Evolutionary conservation across 2,888 invertebrate genomes (phyloP).

Genomic region (Mesopsocus fuscifrons): DNA sequence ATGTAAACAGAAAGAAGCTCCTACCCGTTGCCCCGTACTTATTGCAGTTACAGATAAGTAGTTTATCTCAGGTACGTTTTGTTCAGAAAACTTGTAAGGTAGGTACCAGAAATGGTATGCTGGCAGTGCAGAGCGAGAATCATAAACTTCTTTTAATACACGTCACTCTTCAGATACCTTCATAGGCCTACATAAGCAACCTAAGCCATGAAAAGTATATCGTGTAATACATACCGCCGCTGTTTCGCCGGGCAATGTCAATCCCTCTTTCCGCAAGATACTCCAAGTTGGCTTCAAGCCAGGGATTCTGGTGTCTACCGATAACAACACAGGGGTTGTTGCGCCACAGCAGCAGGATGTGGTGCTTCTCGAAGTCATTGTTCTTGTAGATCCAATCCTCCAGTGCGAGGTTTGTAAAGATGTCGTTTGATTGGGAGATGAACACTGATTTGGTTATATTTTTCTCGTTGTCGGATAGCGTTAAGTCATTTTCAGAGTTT

Average conservation of each 20-base stretch:
- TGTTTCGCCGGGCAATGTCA: conserved; percentile 68
- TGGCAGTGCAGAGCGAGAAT: too few relatives aligned
- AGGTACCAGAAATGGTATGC: too few relatives aligned
- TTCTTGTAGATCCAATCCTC: conserved; percentile 93
- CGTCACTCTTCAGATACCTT: too few relatives aligned
- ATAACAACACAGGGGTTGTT: conserved; percentile 90
- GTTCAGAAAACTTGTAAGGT: too few relatives aligned
- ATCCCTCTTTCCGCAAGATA: conserved; percentile 45
- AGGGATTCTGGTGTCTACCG: conserved; percentile 94
- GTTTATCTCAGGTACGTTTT: too few relatives aligned
- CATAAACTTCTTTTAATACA: too few relatives aligned
- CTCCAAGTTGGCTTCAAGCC: conserved; percentile 71
- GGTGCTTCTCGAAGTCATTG: conserved; percentile 61
- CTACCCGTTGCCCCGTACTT: too few relatives aligned
- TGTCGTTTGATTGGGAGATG: conserved; percentile 78
- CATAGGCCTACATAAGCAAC: too few relatives aligned
- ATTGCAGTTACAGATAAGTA: too few relatives aligned
- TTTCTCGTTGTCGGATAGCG: background rate
- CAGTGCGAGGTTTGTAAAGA: conserved; percentile 82
- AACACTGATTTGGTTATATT: conserved; percentile 68
- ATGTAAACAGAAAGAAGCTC: too few relatives aligned
- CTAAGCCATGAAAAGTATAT: too few relatives aligned
- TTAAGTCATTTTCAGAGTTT: background rate
- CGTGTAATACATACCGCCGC: conserved; percentile 49
- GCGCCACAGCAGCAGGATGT: conserved; percentile 78